Base-by-base conservation (phyloP, 2,113 vertebrate species). In the Sporophila hypoxantha region DNA sequence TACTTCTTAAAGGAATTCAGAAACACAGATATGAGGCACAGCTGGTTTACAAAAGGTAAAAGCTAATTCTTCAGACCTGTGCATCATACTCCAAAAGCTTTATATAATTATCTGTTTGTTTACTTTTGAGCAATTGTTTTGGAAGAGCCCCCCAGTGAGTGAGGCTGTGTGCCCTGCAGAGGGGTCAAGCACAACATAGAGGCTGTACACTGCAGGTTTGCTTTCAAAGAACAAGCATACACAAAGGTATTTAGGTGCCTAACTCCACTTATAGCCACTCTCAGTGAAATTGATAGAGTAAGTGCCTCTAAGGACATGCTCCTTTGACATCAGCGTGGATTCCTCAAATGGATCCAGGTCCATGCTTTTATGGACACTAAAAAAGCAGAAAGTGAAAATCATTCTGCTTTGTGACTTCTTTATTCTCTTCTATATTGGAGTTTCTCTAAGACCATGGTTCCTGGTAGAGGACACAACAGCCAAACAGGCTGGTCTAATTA, bases 401-500 rank as follows among this genome's bases (percentile, higher is more conserved):
- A 62, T 52, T 64, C 67, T 62, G 14, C 42, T 75, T 46, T 5
- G 1, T 19, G 34, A 73, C 46, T 59, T 46, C 39, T 50, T 91
- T 69, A 78, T 34, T 22, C 29, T 74, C 14, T 56, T 34, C 25
- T 59, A 2, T 30, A 50, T 6, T 53, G 39, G 32, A 83, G 49
- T 57, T 83, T 85, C 66, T 83, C 36, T 75, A 69, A 78, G 30
- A 76, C 32, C 52, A 81, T 17, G 17, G 67, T 17, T 86, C 27
- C 52, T 76, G 70, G 52, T 34, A 88, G 56, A 94, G 82, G 75
- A 88, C 87, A 41, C 14, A 88, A 85, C 34, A 66, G 29, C 52
- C 87, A 90, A 88, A 90, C 15, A 82, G 47, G 52, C 68, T 88
- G 60, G 46, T 67, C 60, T 91, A 91, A 93, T 91, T 91, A 93